Evolutionary conservation across 2,113 vertebrate species (phyloP), one percentile per base, ranked within the genome.

Genomic region (Otis tarda): DNA sequence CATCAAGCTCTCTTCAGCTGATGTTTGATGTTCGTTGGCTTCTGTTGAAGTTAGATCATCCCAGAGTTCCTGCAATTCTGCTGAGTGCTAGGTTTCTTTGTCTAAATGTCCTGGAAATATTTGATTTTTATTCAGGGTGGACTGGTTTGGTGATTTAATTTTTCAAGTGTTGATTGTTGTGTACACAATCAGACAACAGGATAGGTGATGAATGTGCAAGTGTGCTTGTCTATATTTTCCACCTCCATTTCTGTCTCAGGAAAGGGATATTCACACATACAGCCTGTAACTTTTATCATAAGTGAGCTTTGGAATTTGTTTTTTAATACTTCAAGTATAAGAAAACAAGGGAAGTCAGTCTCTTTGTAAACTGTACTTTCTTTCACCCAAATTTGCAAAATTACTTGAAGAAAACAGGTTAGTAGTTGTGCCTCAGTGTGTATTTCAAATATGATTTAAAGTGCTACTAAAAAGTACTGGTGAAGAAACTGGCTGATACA

Each of bases 101-200:
- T 75, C 12, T 68, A 41, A 39, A 71, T 78, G 27, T 83, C 31
- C 33, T 87, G 37, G 23, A 91, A 89, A 39, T 39, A 35, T 8
- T 53, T 92, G 55, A 7, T n/a, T 79, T 90, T 85, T 69, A 19
- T 79, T 83, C 33, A n/a, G 9, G 23, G 12, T 41, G 52, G 39
- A 75, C 23, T 47, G 21, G 27, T 77, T 19, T 8, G 7, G 10
- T 76, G 4, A 1, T 49, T 68, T 64, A 79, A 24, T 57, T 93
- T 82, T 60, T 61, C 53, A 23, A 17, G 3, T 1, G 0, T 24
- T 70, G n/a, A 22, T 43, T 17, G 3, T 77, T 86, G 13, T 0
- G 4, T 76, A 52, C 4, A 1, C 23, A 22, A 2, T 15, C 2
- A 8, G 28, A 35, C 19, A 47, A 22, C 18, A 65, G n/a, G 9